Base-by-base conservation (phyloP, 35 echinoderm and acorn worm species). In the Eucidaris tribuloides region DNA sequence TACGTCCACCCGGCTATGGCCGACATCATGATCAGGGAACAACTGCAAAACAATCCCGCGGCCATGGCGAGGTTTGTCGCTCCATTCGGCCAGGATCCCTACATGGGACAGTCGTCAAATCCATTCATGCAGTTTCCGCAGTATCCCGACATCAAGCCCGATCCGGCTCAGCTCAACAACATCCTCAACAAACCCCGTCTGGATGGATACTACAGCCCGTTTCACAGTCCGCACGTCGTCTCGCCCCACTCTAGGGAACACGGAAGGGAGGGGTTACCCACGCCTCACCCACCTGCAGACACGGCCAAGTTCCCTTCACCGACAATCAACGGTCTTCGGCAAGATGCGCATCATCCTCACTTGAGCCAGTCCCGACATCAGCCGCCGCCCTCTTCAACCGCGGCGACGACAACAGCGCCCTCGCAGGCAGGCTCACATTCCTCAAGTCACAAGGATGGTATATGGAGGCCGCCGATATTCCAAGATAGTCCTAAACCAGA, bases 61-160 rank as follows among this genome's bases (percentile, higher is more conserved):
- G 68, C 68, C 34, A 76, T 88, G 27, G 76, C 76, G 28, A 40
- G 85, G 18, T 88, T 80, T 36, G 71, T 88, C 76, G 62, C 76
- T 19, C 85, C 78, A 7, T 88, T 80, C 58, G 85, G 54, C 20
- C 78, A 88, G 24, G 85, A 88, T 59, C 85, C 85, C 1, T 88
- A 88, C 59, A 64, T 71, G 27, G 76, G 71, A 38, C 31, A 35
- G 14, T 59, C 78, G 14, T 42, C 77, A 32, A 78, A 88, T 46
- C 61, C 87, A 15, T 94, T 85, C 65, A 89, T 90, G 87, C 81
- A 78, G 41, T 58, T 86, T 19, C 78, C 42, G 24, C 82, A 94
- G 44, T 94, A 90, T 52, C 58, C 74, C 2, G 92, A 94, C 80
- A 72, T 94, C 45, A 94, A 94, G 85, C 92, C 92, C 4, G 92